Base-by-base conservation (phyloP, 2,797 vertebrate species). In the Vireo griseus region DNA sequence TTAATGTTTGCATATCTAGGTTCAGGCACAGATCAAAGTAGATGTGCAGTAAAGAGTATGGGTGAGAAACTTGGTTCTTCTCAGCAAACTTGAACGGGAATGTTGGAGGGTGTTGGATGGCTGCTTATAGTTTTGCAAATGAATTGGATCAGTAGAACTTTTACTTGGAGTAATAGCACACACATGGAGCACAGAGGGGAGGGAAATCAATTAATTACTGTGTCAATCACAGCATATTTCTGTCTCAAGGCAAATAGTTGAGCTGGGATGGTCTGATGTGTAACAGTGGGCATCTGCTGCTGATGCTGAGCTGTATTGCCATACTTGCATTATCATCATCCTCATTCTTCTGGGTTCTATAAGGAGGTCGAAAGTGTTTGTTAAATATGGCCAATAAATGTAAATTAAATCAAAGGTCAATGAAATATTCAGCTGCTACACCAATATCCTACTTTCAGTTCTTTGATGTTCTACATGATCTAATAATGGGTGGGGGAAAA, bases 401-500 rank as follows among this genome's bases (percentile, higher is more conserved):
- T 78, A 68, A 67, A 84, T 65, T 88, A 57, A 80, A 1, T 61
- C 45, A 59, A 55, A 77, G 57, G 77, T 55, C 35, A 40, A 35
- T 65, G 58, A 89, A 93, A 67, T 86, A 84, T 19, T 85, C 81
- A 94, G 61, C 13, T 75, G 29, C 37, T 76, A 6, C 35, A 48
- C 88, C 62, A 57, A 19, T 78, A 52, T 40, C 22, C 16, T 77
- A 22, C 42, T 62, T 91, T 29, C 7, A 20, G 39, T 48, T 88
- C 35, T 88, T 90, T 79, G 29, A 35, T 94, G 29, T 87, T 95
- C 61, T 62, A 9, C 16, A 6, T 66, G 47, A 65, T 84, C 54
- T 76, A 55, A 48, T 85, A 92, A 83, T 39, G 39, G 13, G 24
- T 59, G 65, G n/a, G 6, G 2, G 2, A 1, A 52, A 74, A 72